A percentile compares a stretch with the other conserved stretches of the same genome.
Conservation (phyloP, 2,888 invertebrate species). For the Eudemis profundana region DNA sequence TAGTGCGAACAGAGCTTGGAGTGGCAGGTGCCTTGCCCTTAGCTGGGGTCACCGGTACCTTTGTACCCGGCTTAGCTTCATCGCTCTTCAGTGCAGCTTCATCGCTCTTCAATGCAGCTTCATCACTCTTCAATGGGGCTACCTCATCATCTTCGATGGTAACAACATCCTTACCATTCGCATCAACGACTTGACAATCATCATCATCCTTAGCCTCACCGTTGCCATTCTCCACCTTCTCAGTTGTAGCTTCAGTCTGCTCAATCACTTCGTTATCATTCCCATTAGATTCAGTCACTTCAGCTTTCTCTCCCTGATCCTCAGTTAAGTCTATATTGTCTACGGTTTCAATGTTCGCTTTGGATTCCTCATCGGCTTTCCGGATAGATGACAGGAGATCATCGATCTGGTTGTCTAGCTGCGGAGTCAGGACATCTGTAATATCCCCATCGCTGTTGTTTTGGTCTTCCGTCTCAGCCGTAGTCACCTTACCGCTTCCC, state of each 20-base stretch:
- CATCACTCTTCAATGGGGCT: constrained; percentile 44
- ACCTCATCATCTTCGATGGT: constrained; percentile 32
- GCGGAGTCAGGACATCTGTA: constrained; percentile 41
- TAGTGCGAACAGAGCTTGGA: constrained; percentile 64
- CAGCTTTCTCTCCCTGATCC: constrained; percentile 9
- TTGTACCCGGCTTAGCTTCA: constrained; percentile 47
- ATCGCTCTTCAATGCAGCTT: constrained; percentile 43
- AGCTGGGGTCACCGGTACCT: constrained; percentile 51
- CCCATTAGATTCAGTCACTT: not conserved
- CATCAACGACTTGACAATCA: constrained; percentile 30
- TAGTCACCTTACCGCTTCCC: constrained; percentile 53
- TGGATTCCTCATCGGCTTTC: constrained; percentile 52
- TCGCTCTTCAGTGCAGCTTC: constrained; percentile 49
- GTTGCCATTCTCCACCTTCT: constrained; percentile 17
- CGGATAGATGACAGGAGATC: constrained; percentile 64
- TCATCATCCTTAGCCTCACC: constrained; percentile 24
- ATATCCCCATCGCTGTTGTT: constrained; percentile 29
- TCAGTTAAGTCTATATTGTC: constrained; percentile 26
- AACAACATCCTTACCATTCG: constrained; percentile 4
- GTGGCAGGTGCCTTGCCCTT: constrained; percentile 57
- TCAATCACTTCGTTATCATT: not conserved
- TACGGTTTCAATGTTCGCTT: not conserved
- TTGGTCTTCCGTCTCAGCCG: constrained; percentile 30
- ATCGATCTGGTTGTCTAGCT: constrained; percentile 64
- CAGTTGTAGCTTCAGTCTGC: not conserved